Base-by-base conservation (phyloP, 2,113 vertebrate species). In the Speoplatyrhinus poulsoni region DNA sequence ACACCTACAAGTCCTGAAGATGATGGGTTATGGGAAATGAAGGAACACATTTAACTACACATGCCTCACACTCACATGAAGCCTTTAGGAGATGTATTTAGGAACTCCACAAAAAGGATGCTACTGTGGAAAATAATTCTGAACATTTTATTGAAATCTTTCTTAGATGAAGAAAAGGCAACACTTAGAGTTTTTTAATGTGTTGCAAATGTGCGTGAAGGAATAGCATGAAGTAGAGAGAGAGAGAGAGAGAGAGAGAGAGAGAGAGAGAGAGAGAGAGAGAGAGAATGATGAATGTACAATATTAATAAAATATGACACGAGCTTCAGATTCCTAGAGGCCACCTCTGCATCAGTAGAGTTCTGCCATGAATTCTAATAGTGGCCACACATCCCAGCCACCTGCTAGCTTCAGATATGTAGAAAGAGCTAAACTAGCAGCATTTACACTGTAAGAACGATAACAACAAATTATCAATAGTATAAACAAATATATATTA, bases 301-400 rank as follows among this genome's bases (percentile, higher is more conserved):
- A 26, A 9, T 17, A 75, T 74, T 74, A 64, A 75, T 80, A 56
- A 68, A 60, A 64, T 47, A 79, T 57, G 49, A 63, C 32, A 32
- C 2, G 46, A 13, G 46, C 47, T 64, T 36, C 65, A 72, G 53
- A 56, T 59, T 61, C 49, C 55, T 65, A 54, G 49, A 65, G 49
- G 48, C 26, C 62, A 65, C 49, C 48, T 16, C 48, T 65, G 47
- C 46, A 68, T 62, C 70, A 48, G 50, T 15, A 55, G 17, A 33
- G 59, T 13, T 15, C 3, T 16, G 1, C 10, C 32, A 52, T 53
- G 56, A 58, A 46, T 56, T 66, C 4, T 46, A 46, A 52, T 70
- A 9, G 36, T 11, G 17, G 12, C 19, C 56, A 33, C 19, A 9
- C 19, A 32, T 58, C 26, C 56, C 16, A 1, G n/a, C 16, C 9